Evolutionary conservation across 2,797 vertebrate species (phyloP), one percentile per base, ranked within the genome.

Genomic region (Pangasius larnaudii): DNA sequence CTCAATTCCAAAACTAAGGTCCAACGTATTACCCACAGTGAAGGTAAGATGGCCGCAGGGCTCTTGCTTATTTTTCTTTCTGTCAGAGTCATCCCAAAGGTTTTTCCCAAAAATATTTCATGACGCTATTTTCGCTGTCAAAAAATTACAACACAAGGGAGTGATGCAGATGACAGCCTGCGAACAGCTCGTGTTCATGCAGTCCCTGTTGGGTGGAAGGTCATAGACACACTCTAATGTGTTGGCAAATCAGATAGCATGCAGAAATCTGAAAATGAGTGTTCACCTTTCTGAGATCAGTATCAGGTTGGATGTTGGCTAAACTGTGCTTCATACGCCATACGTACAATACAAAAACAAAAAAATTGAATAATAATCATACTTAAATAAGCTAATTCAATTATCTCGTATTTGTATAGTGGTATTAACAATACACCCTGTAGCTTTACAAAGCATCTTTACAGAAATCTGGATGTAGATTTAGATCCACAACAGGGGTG

Each of bases 61-160:
- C 11, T 42, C 42, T 82, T 9, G 58, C 42, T 78, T n/a, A 59
- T 77, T 65, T 78, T 46, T 75, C 71, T 85, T 87, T 46, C 82
- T 88, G 81, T 85, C 49, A 88, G 16, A 83, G 36, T 22, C 72
- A 78, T 77, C 59, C 72, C 53, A 33, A 63, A 36, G 27, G n/a
- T 30, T 51, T 46, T 72, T 49, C n/a, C 42, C 36, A 6, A 46
- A 85, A 85, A 77, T 30, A 83, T 79, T 42, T 33, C 2, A 6
- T 33, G 58, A 22, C 18, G 7, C n/a, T n/a, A 27, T 78, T 33
- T 42, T 82, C 39, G 5, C 59, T 78, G 58, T 77, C 72, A 78
- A 51, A 78, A 75, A 56, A 56, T 36, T 9, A 10, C 33, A 85
- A 61, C 39, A 18, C 8, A 0, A 24, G 85, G 53, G 71, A 77